A percentile compares a stretch with the other conserved stretches of the same genome.
phyloP scores from a whole-genome alignment of 2,888 invertebrate genomes.

The Neoscelio sp. region DNA sequence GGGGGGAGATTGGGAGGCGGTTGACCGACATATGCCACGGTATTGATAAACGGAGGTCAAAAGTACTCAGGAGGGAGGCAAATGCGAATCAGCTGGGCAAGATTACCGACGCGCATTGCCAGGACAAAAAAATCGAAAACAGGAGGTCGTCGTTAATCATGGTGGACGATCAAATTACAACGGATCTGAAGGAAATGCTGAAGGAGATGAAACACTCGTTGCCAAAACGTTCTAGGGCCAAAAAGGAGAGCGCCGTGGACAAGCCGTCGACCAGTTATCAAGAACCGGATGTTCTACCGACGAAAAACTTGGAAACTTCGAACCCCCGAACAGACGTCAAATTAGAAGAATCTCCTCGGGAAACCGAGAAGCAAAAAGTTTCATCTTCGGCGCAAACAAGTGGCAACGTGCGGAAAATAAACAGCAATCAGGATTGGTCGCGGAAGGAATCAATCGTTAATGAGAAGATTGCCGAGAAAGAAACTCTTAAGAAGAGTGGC shows the following conservation, averaged over 20 bases:
- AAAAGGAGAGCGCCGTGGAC: slow-evolving; percentile 61
- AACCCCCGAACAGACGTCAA: slow-evolving; percentile 10
- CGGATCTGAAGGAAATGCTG: slow-evolving; percentile 87
- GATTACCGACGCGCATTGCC: too few relatives aligned
- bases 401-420: slow-evolving; percentile 83
- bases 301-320: neutral
- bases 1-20: slow-evolving; percentile 71
- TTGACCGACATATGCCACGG: slow-evolving; percentile 78
- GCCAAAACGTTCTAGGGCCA: slow-evolving; percentile 85
- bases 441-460: slow-evolving; percentile 24
- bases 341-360: slow-evolving; percentile 20
- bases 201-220: slow-evolving; percentile 91
- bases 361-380: slow-evolving; percentile 82
- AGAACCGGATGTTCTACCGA: neutral
- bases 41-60: slow-evolving; percentile 75
- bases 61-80: slow-evolving; percentile 46
- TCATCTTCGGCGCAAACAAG: slow-evolving; percentile 86
- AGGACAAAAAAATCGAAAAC: slow-evolving; percentile 1
- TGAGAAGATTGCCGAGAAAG: slow-evolving; percentile 64
- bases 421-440: slow-evolving; percentile 59
- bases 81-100: slow-evolving; percentile 47
- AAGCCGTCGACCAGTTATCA: slow-evolving; percentile 37
- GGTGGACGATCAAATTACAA: slow-evolving; percentile 73
- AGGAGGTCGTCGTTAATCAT: slow-evolving; percentile 70
- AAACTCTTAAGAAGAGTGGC: slow-evolving; percentile 74